Conservation (phyloP, 2,113 vertebrate species). For the Motacilla alba region DNA sequence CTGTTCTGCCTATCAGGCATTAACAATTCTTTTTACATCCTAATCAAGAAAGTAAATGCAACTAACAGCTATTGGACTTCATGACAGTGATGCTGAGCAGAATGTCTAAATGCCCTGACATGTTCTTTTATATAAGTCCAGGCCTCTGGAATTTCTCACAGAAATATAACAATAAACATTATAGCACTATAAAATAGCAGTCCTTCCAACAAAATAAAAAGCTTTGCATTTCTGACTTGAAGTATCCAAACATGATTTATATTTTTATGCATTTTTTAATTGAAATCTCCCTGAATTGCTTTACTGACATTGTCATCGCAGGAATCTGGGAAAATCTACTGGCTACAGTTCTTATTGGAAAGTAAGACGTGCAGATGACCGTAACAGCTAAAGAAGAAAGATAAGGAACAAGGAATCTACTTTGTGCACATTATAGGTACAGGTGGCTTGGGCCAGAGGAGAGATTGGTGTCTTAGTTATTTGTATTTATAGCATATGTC, state of each 20-base stretch:
- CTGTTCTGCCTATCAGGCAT: neutral
- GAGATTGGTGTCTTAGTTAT: neutral
- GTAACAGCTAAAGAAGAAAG: neutral
- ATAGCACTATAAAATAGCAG: neutral
- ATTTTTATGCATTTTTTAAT: neutral
- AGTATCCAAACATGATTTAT: neutral
- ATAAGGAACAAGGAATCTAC: neutral
- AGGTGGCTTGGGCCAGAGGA: neutral
- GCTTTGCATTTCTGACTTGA: neutral
- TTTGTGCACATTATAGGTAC: neutral
- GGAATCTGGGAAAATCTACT: neutral
- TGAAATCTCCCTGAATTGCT: neutral
- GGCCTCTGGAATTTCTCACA: neutral
- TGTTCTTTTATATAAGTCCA: neutral
- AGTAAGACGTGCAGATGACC: neutral
- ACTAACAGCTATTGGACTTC: neutral
- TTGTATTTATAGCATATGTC: neutral
- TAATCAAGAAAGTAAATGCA: neutral
- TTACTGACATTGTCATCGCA: neutral
- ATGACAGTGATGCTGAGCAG: neutral
- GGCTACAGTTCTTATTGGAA: neutral
- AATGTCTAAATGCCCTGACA: neutral
- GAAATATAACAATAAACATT: neutral
- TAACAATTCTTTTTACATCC: neutral
- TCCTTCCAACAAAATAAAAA: neutral